A percentile compares a stretch with the other conserved stretches of the same genome.
Evolutionary conservation across 1,140 invertebrate species (phyloP).

Genomic region (Steinernema khuongi): DNA sequence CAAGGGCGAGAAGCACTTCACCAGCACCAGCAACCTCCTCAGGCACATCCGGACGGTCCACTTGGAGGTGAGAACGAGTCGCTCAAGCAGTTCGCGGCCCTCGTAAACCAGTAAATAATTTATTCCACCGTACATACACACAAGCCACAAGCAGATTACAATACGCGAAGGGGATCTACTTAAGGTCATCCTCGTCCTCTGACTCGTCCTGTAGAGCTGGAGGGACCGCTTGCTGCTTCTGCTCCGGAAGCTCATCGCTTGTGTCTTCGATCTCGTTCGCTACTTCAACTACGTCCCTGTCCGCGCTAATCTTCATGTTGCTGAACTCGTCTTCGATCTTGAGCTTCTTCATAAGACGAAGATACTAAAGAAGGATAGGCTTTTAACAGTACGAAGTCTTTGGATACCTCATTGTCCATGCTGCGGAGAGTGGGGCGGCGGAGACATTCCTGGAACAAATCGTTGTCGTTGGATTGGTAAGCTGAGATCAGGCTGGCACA

Average conservation of each 20-base stretch:
- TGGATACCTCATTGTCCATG: constrained; percentile 40
- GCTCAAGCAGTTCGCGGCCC: no score
- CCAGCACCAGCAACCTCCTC: background rate
- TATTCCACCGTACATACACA: background rate
- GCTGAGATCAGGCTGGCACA: constrained; percentile 12
- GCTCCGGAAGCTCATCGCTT: background rate
- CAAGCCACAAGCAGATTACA: no score
- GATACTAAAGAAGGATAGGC: constrained; percentile 31
- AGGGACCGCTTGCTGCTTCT: background rate
- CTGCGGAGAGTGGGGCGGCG: constrained; percentile 25
- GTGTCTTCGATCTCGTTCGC: background rate
- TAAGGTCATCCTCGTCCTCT: background rate
- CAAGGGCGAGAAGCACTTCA: background rate
- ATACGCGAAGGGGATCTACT: background rate
- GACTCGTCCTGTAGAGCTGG: background rate
- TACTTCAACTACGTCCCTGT: constrained; percentile 39
- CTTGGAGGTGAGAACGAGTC: no score
- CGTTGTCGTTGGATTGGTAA: constrained; percentile 26
- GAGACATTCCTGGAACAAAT: constrained; percentile 31
- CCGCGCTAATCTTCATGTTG: background rate
- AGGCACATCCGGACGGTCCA: background rate
- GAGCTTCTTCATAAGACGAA: constrained; percentile 30
- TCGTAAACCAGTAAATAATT: no score
- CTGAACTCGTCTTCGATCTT: constrained; percentile 20
- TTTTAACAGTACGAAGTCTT: constrained; percentile 18